Evolutionary conservation across 2,888 invertebrate genomes (phyloP), one percentile per base, ranked within the genome.

Genomic region (Hemistola chrysoprasaria): DNA sequence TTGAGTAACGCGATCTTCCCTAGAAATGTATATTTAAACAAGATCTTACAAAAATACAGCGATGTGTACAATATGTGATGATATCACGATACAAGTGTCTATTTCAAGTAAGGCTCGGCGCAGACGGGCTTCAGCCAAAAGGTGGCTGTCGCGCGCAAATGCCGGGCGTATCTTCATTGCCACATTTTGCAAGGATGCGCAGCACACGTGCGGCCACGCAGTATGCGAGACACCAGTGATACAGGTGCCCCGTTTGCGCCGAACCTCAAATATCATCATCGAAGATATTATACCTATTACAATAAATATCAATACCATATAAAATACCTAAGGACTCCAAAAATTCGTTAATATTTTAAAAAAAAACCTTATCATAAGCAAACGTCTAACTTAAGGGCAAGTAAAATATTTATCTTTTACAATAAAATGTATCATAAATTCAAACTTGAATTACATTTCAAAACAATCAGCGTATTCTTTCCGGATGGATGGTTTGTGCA

Each of bases 401-500:
- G 73, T 84, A 85, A 86, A 87, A 87, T 86, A 87, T 81, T 62
- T 52, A 44, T 62, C 60, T 82, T 84, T 81, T 79, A 80, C 72
- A 83, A 87, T 87, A 88, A 88, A 87, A 87, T 88, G 88, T 88
- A 82, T 86, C 75, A 86, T 88, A 88, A 87, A 87, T 87, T 88
- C 78, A 88, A 88, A 87, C 87, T 83, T 84, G 86, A 83, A 68
- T 82, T 73, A 58, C 82, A 76, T 71, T 80, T 81, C 73, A 81
- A 83, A 86, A 86, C 84, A 83, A 83, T 77, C 80, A 82, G 84
- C 82, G 66, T 83, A 84, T 68, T 82, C 70, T 64, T 34, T 75
- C 76, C 82, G 85, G 85, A 87, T 85, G 88, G 88, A 86, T 85
- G 85, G 78, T 88, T 88, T 87, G 88, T 88, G 88, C 87, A 53